phyloP scores from a whole-genome alignment of 2,888 invertebrate species.

The Tetranychus truncatus region DNA sequence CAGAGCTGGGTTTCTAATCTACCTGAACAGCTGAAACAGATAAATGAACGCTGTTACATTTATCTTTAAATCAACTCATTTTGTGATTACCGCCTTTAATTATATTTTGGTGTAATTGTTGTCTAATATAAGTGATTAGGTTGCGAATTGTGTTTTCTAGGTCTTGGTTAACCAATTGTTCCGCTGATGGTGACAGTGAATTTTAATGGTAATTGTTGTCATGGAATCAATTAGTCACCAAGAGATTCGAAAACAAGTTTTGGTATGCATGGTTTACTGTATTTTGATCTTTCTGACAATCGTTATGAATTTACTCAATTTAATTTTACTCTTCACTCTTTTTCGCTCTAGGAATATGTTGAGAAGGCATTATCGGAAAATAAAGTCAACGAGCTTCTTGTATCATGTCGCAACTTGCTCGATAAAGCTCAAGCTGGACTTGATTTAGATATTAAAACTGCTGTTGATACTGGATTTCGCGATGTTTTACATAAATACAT shows the following conservation, averaged over 20 bases:
- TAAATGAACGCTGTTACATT: too few relatives aligned
- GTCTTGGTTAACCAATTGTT: background rate
- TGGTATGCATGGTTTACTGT: background rate
- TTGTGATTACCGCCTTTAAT: background rate
- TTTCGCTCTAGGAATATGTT: background rate
- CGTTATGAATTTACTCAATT: background rate
- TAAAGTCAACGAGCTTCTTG: background rate
- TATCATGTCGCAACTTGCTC: background rate
- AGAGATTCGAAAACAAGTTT: background rate
- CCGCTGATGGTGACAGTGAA: background rate
- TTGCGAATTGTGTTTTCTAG: background rate
- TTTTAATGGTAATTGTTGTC: background rate
- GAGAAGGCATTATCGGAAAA: background rate
- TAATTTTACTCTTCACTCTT: background rate
- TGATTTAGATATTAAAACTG: constrained; percentile 21
- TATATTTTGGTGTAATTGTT: background rate
- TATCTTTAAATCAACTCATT: too few relatives aligned
- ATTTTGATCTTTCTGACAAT: background rate
- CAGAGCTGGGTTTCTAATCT: too few relatives aligned
- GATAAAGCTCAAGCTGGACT: background rate
- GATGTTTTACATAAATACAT: constrained; percentile 21
- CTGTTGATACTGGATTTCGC: constrained; percentile 23
- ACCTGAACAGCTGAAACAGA: too few relatives aligned
- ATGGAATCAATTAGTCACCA: background rate
- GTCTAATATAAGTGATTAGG: background rate